phyloP scores from a whole-genome alignment of 2,797 vertebrate species.

The Microhierax caerulescens region DNA sequence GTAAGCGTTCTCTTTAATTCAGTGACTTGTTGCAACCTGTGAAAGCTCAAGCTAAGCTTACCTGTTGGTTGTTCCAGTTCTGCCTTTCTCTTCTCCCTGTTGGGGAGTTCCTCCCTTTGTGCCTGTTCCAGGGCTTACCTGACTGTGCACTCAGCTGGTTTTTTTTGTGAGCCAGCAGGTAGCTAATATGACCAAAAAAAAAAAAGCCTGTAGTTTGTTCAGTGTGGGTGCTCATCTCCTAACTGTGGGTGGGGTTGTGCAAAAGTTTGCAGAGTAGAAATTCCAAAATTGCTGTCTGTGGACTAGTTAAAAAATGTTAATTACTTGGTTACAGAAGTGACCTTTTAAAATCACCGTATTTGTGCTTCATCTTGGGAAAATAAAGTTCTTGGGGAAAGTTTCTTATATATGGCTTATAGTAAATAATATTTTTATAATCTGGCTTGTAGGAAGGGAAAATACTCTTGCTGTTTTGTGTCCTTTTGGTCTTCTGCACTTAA shows the following conservation, averaged over 20 bases:
- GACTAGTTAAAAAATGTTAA: not conserved
- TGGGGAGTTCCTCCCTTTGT: not conserved
- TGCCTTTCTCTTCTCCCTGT: not conserved
- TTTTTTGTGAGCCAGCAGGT: not conserved
- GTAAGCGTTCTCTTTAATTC: not conserved
- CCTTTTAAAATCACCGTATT: not conserved
- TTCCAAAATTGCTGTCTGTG: not conserved
- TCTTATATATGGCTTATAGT: not conserved
- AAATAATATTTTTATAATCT: not conserved
- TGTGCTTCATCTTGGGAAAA: not conserved
- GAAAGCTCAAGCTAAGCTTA: not conserved
- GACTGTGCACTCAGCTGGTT: not conserved
- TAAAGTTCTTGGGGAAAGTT: not conserved
- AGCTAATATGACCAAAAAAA: not conserved
- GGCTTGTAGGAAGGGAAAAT: not conserved
- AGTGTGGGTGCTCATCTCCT: not conserved
- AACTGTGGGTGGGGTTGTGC: fast-evolving
- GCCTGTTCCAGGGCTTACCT: not conserved
- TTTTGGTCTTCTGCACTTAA: not conserved
- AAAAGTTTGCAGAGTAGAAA: not conserved
- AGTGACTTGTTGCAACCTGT: slow-evolving; percentile 16
- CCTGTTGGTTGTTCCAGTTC: not conserved
- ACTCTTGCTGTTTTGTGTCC: not conserved
- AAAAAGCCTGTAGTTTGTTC: not conserved
- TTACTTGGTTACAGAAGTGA: not conserved